Evolutionary conservation across 2,113 vertebrate genomes (phyloP).

Genomic region (Pandion haliaetus): DNA sequence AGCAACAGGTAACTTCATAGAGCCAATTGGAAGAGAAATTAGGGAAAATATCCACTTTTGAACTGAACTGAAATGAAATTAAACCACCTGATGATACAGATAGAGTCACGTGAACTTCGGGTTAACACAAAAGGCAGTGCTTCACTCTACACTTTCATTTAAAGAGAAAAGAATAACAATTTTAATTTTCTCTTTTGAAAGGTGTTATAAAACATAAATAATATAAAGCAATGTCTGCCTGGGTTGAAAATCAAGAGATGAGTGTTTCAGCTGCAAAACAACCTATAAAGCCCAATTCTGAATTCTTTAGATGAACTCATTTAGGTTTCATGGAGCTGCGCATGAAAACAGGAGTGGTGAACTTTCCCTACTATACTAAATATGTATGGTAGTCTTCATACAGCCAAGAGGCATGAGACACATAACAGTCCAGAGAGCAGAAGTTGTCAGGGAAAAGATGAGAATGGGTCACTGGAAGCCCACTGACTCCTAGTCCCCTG

Average conservation of each 20-base stretch:
- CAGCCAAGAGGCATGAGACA: not conserved
- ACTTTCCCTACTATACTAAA: not conserved
- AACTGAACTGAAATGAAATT: not conserved
- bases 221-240: not conserved
- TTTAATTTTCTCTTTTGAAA: constrained; percentile 8
- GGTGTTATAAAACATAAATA: not conserved
- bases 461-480: not conserved
- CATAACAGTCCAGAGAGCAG: not conserved
- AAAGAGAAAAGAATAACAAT: not conserved
- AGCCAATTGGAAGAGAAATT: not conserved
- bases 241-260: not conserved
- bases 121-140: not conserved
- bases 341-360: not conserved
- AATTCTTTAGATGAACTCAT: not conserved
- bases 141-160: not conserved
- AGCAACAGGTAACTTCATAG: not conserved
- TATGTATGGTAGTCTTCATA: not conserved
- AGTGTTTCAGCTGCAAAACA: not conserved
- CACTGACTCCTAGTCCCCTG: not conserved
- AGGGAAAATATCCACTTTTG: not conserved
- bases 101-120: not conserved
- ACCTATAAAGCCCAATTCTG: not conserved
- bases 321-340: accelerated
- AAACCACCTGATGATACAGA: not conserved
- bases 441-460: not conserved